Percentiles rank a stretch among this genome's conserved stretches.
Conservation (phyloP, 2,888 invertebrate species). For the Drosophila infuscata region DNA sequence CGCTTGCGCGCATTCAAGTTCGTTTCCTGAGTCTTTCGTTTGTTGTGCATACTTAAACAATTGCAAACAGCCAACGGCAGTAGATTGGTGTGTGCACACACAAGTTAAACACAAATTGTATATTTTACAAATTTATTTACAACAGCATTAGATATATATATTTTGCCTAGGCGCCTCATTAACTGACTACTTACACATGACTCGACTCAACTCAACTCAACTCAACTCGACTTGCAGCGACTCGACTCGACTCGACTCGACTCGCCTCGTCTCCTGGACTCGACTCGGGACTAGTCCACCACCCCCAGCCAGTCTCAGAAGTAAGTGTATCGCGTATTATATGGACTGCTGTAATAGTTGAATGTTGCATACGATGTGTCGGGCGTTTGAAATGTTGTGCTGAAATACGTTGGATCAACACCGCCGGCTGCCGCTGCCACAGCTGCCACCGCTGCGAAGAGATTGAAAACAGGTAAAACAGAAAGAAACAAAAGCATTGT, state of each 20-base stretch:
- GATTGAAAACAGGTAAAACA: conserved; percentile 27
- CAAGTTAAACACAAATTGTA: conserved; percentile 61
- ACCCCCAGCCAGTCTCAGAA: conserved; percentile 52
- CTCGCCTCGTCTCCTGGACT: conserved; percentile 6
- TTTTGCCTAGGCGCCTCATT: conserved; percentile 68
- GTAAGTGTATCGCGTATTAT: conserved; percentile 73
- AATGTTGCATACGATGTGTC: conserved; percentile 79
- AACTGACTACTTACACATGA: conserved; percentile 74
- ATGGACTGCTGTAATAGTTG: conserved; percentile 81
- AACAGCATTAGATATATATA: conserved; percentile 57
- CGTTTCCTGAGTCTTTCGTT: conserved; percentile 71
- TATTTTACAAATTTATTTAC: conserved; percentile 75
- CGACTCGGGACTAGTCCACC: conserved; percentile 1
- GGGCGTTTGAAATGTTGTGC: conserved; percentile 71
- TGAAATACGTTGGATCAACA: conserved; percentile 67
- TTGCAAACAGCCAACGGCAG: conserved; percentile 23
- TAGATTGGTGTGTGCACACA: conserved; percentile 2
- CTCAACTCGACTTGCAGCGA: conserved; percentile 15
- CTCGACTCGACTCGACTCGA: conserved; percentile 20
- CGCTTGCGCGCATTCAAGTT: conserved; percentile 74
- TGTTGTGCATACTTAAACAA: conserved; percentile 40
- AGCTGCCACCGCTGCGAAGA: conserved; percentile 56
- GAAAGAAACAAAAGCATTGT: conserved; percentile 15
- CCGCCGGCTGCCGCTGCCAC: conserved; percentile 60
- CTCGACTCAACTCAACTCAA: conserved; percentile 33